Evolutionary conservation across 2,113 vertebrate species (phyloP).

Genomic region (human (Homo sapiens)): GRCh38 chr6:20013501-20014000

Average conservation of each 20-base stretch:
- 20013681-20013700: constrained; percentile 63
- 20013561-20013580: constrained; percentile 61
- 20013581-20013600: constrained; percentile 49
- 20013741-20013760: constrained; percentile 55
- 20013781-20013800: constrained; percentile 66
- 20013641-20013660: constrained; percentile 20
- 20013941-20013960: neutral
- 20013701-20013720: constrained; percentile 66
- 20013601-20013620: neutral
- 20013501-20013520: neutral
- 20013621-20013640: constrained; percentile 32
- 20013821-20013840: neutral
- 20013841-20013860: neutral
- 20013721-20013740: constrained; percentile 67
- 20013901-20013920: neutral
- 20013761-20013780: constrained; percentile 50
- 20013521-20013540: constrained; percentile 40
- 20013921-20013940: constrained; percentile 32
- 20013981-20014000: neutral
- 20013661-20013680: constrained; percentile 45
- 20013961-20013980: neutral
- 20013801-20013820: constrained; percentile 26
- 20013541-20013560: constrained; percentile 37
- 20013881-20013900: neutral
- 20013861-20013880: neutral